Evolutionary conservation across 1,140 invertebrate genomes (phyloP).

Genomic region (Pseudoatta argentina): DNA sequence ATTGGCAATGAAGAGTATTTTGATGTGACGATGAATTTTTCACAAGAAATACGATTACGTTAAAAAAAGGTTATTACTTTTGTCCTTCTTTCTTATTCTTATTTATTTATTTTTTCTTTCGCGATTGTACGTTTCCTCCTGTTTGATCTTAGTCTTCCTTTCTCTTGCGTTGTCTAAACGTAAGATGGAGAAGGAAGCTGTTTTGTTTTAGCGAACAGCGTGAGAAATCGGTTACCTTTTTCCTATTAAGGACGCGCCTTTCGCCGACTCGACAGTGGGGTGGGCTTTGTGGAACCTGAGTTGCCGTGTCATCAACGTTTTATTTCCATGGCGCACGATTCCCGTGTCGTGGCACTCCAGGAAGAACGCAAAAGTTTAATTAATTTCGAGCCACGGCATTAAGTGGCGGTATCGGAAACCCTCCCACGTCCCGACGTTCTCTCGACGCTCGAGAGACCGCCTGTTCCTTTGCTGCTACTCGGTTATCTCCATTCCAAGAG

Average conservation of each 20-base stretch:
- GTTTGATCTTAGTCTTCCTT: constrained; percentile 44
- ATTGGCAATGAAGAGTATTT: constrained; percentile 2
- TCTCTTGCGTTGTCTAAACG: constrained; percentile 32
- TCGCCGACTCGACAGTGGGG: constrained; percentile 41
- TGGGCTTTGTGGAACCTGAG: constrained; percentile 72
- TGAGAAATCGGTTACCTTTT: constrained; percentile 83
- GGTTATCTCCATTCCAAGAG: not conserved
- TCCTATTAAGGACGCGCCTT: constrained; percentile 78
- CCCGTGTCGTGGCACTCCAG: constrained; percentile 43
- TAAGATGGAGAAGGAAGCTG: constrained; percentile 37
- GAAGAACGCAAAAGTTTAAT: constrained; percentile 79
- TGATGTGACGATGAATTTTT: constrained; percentile 47
- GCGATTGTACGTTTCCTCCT: not conserved
- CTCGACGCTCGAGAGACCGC: constrained; percentile 22
- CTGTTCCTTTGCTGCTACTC: constrained; percentile 47
- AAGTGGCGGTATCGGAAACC: constrained; percentile 75
- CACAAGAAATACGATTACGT: not conserved
- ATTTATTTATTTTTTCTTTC: not conserved
- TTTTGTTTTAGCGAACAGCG: constrained; percentile 82
- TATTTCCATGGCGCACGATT: constrained; percentile 71
- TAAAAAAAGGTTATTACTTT: constrained; percentile 55
- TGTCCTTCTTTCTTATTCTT: constrained; percentile 51
- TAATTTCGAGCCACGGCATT: constrained; percentile 79
- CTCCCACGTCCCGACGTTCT: constrained; percentile 25
- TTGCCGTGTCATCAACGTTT: constrained; percentile 81